Evolutionary conservation across 1,140 invertebrate genomes (phyloP), one percentile per base, ranked within the genome.

Genomic region (Nephotettix cincticeps): DNA sequence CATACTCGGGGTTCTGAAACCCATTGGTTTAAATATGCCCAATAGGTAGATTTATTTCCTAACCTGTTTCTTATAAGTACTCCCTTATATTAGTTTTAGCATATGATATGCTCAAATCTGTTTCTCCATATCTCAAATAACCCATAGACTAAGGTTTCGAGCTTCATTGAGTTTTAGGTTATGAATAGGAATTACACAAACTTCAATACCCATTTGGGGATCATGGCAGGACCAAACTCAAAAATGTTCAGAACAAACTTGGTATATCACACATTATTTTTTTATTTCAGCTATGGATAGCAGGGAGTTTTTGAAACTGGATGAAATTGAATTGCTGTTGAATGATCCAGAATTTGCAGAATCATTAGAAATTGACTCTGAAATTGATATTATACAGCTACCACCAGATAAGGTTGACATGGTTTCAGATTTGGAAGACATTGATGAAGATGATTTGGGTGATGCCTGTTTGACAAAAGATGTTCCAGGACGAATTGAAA

Each of bases 381-480:
- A 66, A 30, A 66, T 66, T 36, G 30, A 66, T 27, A 43, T 67
- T 40, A 40, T 67, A 36, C 65, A 67, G 65, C 32, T 67, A 40
- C 65, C 65, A 19, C 64, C 64, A 66, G 64, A 66, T n/a, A 66
- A 29, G 23, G 64, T 66, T 9, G 64, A 67, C 32, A 29, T 4
- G n/a, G 32, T 67, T 36, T 67, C 65, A 43, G 65, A 67, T 40
- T 67, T 67, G n/a, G 65, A 67, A 29, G 65, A 67, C n/a, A 67
- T 67, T 40, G 65, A 40, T 67, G 65, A 67, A 19, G 32, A 40
- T 29, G 32, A 36, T 67, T 67, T 67, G 32, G 32, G 61, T 30
- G 28, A 67, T 67, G 65, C 1, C 36, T 36, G 28, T 36, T 19
- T 67, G 28, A 19, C 65, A 19, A 67, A 36, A 67, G 65, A 67